A percentile compares a stretch with the other conserved stretches of the same genome.
These are phyloP conservation scores for Smutsia temminckii DNA, from an alignment of 2,797 vertebrate species.

Conservation along the genomic window DNA sequence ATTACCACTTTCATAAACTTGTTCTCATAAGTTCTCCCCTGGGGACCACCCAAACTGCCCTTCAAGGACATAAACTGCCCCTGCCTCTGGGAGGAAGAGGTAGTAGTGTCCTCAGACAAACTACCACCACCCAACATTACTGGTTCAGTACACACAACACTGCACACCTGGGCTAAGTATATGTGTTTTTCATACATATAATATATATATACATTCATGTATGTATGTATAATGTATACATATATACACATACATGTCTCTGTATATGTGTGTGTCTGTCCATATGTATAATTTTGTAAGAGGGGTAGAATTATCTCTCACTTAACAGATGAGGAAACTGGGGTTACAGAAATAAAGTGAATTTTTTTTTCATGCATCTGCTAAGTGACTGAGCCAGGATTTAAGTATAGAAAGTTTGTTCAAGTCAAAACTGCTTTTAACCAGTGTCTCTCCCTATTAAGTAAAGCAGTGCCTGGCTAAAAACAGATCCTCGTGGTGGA, in stretches of 20 bases:
- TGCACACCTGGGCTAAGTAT: not conserved
- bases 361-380: not conserved
- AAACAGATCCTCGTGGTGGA: not conserved
- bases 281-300: not conserved
- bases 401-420: not conserved
- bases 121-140: not conserved
- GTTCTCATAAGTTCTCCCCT: not conserved
- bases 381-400: not conserved
- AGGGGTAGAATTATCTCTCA: not conserved
- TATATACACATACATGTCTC: too few relatives aligned
- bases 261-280: not conserved
- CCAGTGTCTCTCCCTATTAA: not conserved
- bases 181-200: not conserved
- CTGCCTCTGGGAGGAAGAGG: not conserved
- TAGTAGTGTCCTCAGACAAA: not conserved
- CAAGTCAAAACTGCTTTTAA: not conserved
- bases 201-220: not conserved
- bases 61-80: not conserved
- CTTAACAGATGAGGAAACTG: not conserved
- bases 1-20: conserved; percentile 46
- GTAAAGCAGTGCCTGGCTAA: not conserved
- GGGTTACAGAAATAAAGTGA: not conserved
- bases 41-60: not conserved
- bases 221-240: not conserved
- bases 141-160: not conserved